A percentile compares a stretch with the other conserved stretches of the same genome.
Conservation (phyloP, 92 coral and sea anemone species). For the Chrysogorgia sp. region DNA sequence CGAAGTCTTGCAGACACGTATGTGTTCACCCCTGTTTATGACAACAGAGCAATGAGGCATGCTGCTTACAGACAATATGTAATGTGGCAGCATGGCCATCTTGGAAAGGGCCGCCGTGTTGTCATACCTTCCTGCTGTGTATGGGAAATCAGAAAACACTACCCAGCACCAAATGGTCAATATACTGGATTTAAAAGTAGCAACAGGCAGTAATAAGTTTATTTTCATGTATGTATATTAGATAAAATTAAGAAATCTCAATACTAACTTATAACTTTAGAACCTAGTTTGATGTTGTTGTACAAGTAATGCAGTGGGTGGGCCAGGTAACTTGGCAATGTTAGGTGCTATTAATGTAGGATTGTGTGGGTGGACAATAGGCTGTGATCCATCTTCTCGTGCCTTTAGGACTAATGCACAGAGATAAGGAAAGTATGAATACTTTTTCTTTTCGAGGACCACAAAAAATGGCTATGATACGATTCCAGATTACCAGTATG, state of each 20-base stretch:
- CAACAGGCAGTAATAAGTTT: background rate
- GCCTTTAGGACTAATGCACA: constrained; percentile 37
- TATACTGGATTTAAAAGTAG: constrained; percentile 45
- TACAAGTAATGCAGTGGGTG: constrained; percentile 13
- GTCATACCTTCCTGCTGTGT: constrained; percentile 53
- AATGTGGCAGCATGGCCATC: constrained; percentile 50
- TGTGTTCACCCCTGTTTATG: constrained; percentile 49
- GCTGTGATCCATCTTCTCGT: background rate
- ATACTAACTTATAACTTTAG: background rate
- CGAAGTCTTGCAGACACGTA: constrained; percentile 54
- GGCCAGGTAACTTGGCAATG: constrained; percentile 32
- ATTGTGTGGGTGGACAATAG: too few relatives aligned
- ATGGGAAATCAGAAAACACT: constrained; percentile 36
- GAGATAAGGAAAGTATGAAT: constrained; percentile 20
- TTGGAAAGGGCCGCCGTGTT: constrained; percentile 41
- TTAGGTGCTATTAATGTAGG: constrained; percentile 27
- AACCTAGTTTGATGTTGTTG: constrained; percentile 42
- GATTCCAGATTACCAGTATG: too few relatives aligned
- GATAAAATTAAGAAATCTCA: too few relatives aligned
- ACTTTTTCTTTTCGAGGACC: constrained; percentile 18
- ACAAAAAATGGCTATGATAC: too few relatives aligned
- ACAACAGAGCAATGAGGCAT: constrained; percentile 43
- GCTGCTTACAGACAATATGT: constrained; percentile 50
- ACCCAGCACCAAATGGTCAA: constrained; percentile 39
- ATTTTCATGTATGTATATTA: too few relatives aligned